Evolutionary conservation across 2,797 vertebrate species (phyloP).

Genomic region (Bovichtus variegatus): DNA sequence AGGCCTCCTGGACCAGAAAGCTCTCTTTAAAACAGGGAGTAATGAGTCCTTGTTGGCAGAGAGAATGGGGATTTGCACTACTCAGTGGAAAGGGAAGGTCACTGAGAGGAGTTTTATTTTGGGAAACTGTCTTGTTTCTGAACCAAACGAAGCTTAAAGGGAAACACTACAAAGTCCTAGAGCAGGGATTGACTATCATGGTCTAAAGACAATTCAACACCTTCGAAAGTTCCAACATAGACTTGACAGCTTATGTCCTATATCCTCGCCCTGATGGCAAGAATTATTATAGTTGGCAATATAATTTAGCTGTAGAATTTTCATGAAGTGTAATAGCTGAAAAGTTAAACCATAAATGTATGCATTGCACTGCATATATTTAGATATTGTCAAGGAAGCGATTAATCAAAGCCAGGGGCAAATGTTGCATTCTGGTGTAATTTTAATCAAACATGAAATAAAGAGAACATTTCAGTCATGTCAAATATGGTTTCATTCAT

Average conservation of each 20-base stretch:
- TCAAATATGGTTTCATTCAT: slow-evolving; percentile 36
- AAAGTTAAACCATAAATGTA: slow-evolving; percentile 23
- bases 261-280: slow-evolving; percentile 60
- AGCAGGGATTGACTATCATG: slow-evolving; percentile 71
- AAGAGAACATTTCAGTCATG: slow-evolving; percentile 46
- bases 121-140: slow-evolving; percentile 83
- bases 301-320: slow-evolving; percentile 47
- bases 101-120: slow-evolving; percentile 86
- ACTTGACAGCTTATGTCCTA: slow-evolving; percentile 73
- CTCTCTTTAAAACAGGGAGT: slow-evolving; percentile 86
- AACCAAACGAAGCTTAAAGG: slow-evolving; percentile 83
- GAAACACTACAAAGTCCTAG: slow-evolving; percentile 82
- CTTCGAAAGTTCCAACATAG: slow-evolving; percentile 54
- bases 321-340: slow-evolving; percentile 4
- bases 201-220: slow-evolving; percentile 73
- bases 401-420: slow-evolving; percentile 54
- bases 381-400: slow-evolving; percentile 43
- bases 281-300: slow-evolving; percentile 51
- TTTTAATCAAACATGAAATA: slow-evolving; percentile 48
- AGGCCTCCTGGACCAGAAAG: slow-evolving; percentile 87
- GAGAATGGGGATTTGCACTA: slow-evolving; percentile 83
- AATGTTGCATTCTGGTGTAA: slow-evolving; percentile 39
- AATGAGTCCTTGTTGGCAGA: slow-evolving; percentile 87
- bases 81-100: slow-evolving; percentile 85
- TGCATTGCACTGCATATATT: slow-evolving; percentile 21